Evolutionary conservation across 2,888 invertebrate species (phyloP).

Genomic region (Schizaphis graminum): DNA sequence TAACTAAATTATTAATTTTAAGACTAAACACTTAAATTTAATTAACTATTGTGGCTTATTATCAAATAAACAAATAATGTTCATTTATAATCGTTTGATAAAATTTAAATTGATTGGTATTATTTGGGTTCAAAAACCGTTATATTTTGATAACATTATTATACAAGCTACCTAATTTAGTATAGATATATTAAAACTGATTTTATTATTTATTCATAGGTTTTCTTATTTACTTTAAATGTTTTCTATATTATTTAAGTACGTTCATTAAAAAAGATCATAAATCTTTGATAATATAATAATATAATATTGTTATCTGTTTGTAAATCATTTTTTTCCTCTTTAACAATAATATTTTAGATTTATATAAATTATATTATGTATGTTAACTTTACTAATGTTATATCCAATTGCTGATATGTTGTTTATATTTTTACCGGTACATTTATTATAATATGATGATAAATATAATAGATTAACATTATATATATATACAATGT

Average conservation of each 20-base stretch:
- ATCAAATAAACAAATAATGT: constrained; percentile 29
- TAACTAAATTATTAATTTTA: neutral
- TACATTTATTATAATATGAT: neutral
- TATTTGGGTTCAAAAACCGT: constrained; percentile 19
- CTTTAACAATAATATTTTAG: neutral
- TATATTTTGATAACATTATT: constrained; percentile 32
- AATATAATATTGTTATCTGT: constrained; percentile 21
- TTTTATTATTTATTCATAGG: constrained; percentile 12
- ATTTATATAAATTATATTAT: neutral
- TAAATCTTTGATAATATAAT: constrained; percentile 28
- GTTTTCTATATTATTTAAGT: neutral
- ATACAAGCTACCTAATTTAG: neutral
- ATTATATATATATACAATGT: neutral
- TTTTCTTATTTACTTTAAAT: neutral
- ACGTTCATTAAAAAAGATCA: neutral
- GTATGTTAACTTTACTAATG: neutral
- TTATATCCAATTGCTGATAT: neutral
- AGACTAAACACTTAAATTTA: neutral
- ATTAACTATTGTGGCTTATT: constrained; percentile 7
- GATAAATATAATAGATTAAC: neutral
- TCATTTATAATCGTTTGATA: neutral
- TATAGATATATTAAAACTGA: neutral
- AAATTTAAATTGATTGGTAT: neutral
- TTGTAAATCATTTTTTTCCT: constrained; percentile 10
- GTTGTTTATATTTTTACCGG: constrained; percentile 7